Conservation (phyloP, 2,113 vertebrate species). For the Pyrgilauda ruficollis region DNA sequence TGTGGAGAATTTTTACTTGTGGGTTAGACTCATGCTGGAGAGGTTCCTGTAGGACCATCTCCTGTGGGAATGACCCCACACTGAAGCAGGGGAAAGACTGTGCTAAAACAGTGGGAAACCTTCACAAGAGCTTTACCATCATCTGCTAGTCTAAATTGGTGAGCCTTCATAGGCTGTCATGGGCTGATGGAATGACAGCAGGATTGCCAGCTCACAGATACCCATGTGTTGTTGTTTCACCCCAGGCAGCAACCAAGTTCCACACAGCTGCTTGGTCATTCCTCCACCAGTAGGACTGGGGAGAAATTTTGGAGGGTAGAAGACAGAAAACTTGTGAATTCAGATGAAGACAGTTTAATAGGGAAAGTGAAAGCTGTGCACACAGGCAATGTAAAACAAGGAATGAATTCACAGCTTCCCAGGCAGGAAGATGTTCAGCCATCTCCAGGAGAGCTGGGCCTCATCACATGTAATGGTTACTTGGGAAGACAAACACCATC, state of each 20-base stretch:
- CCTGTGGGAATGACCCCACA: rapidly evolving
- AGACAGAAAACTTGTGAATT: not conserved
- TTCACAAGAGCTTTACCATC: not conserved
- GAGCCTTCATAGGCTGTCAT: not conserved
- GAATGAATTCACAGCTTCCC: not conserved
- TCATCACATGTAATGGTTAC: rapidly evolving
- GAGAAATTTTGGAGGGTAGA: not conserved
- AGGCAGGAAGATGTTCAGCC: not conserved
- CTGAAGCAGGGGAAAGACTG: not conserved
- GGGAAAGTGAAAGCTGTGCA: not conserved
- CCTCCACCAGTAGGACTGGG: not conserved
- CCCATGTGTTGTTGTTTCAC: not conserved
- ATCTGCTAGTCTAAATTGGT: not conserved
- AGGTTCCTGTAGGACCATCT: not conserved
- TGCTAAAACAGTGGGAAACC: not conserved
- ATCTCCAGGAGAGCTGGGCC: not conserved
- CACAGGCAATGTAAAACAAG: not conserved
- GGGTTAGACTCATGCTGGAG: rapidly evolving
- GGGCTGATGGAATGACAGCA: not conserved
- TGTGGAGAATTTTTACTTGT: not conserved
- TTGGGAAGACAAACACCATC: not conserved
- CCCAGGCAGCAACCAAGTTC: not conserved
- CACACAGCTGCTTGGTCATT: not conserved
- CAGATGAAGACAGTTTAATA: not conserved
- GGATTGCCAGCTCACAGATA: not conserved